Evolutionary conservation across 2,113 vertebrate species (phyloP).

Genomic region (Talpa occidentalis): DNA sequence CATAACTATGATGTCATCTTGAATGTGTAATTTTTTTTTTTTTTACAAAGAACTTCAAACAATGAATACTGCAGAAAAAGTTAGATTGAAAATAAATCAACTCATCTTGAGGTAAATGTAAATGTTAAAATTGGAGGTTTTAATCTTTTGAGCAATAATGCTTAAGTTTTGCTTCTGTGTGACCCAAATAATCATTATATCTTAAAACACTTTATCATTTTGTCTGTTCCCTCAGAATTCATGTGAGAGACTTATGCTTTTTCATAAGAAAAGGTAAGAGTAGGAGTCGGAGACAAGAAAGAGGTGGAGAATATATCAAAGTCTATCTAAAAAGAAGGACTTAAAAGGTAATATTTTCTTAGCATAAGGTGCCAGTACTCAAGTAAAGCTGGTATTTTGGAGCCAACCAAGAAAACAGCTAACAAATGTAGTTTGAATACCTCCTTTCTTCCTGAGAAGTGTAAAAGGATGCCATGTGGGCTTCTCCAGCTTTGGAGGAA

Average conservation of each 20-base stretch:
- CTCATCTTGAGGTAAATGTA: background rate
- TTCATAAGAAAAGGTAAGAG: background rate
- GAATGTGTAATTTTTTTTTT: background rate
- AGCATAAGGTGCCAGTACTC: conserved; percentile 63
- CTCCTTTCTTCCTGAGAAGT: conserved; percentile 75
- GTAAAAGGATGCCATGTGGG: conserved; percentile 81
- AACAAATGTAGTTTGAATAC: conserved; percentile 71
- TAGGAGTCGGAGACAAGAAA: background rate
- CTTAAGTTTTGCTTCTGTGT: conserved; percentile 22
- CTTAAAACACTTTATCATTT: conserved; percentile 44
- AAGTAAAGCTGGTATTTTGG: conserved; percentile 64
- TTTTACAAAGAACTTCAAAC: conserved; percentile 14
- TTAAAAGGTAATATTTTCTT: conserved; percentile 75
- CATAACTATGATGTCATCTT: background rate
- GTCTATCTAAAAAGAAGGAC: conserved; percentile 46
- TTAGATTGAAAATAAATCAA: conserved; percentile 26
- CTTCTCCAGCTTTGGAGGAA: conserved; percentile 72
- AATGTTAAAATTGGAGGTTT: conserved; percentile 55
- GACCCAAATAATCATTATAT: conserved; percentile 27
- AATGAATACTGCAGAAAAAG: background rate
- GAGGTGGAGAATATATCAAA: conserved; percentile 7
- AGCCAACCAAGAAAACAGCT: conserved; percentile 73
- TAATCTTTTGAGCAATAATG: background rate
- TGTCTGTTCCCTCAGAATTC: background rate
- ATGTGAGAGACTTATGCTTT: background rate